Conservation (phyloP, 2,888 invertebrate species). For the Penaeus monodon region DNA sequence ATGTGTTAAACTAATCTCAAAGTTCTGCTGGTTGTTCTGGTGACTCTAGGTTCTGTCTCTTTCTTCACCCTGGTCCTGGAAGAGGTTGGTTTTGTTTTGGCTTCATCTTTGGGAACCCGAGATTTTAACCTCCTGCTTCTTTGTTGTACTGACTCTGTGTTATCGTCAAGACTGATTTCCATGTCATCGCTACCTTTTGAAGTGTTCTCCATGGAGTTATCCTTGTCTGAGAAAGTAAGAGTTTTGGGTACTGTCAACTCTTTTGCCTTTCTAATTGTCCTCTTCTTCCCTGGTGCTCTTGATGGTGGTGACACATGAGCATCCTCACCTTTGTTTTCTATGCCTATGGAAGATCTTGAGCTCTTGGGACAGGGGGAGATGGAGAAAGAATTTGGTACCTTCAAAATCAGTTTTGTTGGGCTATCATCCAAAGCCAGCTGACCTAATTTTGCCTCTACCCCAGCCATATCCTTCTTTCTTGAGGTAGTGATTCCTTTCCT, state of each 20-base stretch:
- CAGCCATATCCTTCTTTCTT: neutral
- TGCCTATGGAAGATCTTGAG: neutral
- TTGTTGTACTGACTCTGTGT: neutral
- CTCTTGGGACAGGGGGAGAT: neutral
- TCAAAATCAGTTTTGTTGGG: neutral
- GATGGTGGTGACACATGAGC: neutral
- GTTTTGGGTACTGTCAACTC: neutral
- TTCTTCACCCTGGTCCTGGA: neutral
- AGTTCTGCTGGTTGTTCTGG: slow-evolving; percentile 26
- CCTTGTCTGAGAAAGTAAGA: slow-evolving; percentile 3
- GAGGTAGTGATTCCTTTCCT: neutral
- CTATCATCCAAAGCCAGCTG: slow-evolving; percentile 12
- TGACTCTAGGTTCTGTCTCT: neutral
- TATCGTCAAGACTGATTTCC: neutral
- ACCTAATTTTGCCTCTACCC: neutral
- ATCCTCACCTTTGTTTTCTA: neutral
- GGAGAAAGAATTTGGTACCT: neutral
- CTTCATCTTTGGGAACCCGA: neutral
- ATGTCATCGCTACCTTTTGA: slow-evolving; percentile 18
- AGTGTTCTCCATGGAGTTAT: neutral
- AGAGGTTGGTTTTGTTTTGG: neutral
- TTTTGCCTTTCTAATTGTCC: neutral
- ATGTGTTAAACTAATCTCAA: slow-evolving; percentile 20
- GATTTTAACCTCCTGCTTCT: neutral
- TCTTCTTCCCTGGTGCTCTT: slow-evolving; percentile 7